Evolutionary conservation across 2,888 invertebrate species (phyloP).

Genomic region (Drosophila atripex): DNA sequence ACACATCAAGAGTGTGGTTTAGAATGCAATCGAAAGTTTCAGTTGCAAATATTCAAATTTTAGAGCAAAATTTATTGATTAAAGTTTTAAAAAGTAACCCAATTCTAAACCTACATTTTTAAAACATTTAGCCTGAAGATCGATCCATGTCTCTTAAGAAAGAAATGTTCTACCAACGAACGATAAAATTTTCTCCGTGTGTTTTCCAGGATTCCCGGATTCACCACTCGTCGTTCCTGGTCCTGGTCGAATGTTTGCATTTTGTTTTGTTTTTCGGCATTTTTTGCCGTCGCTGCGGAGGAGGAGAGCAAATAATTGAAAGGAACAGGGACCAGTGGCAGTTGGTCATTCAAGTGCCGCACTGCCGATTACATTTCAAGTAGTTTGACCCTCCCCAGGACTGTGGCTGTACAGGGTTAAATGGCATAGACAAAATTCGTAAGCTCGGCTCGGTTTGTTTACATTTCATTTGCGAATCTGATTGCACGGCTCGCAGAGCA

Average conservation of each 20-base stretch:
- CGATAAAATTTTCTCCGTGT: slow-evolving; percentile 11
- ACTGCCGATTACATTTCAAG: slow-evolving; percentile 78
- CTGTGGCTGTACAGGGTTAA: slow-evolving; percentile 53
- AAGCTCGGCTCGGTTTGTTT: slow-evolving; percentile 63
- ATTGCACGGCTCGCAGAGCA: slow-evolving; percentile 50
- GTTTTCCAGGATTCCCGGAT: slow-evolving; percentile 40
- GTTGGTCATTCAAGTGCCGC: slow-evolving; percentile 78
- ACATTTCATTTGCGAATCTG: slow-evolving; percentile 76
- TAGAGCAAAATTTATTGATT: too few relatives aligned
- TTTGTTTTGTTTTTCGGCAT: slow-evolving; percentile 76
- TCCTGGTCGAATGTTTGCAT: slow-evolving; percentile 69
- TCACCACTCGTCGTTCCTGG: slow-evolving; percentile 18
- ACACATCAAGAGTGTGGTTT: not conserved
- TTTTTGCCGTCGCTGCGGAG: slow-evolving; percentile 52
- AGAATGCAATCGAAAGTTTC: too few relatives aligned
- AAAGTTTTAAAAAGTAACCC: too few relatives aligned
- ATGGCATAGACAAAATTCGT: slow-evolving; percentile 71
- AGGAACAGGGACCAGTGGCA: slow-evolving; percentile 59
- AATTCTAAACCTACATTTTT: too few relatives aligned
- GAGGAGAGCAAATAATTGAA: slow-evolving; percentile 73
- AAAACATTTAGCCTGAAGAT: too few relatives aligned
- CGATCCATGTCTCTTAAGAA: too few relatives aligned
- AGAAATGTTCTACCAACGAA: not conserved
- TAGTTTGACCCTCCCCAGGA: slow-evolving; percentile 44
- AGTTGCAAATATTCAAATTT: too few relatives aligned